A percentile compares a stretch with the other conserved stretches of the same genome.
These are phyloP conservation scores for Epicauta chinensis DNA, from an alignment of 1,140 invertebrate species.

Conservation along the genomic window DNA sequence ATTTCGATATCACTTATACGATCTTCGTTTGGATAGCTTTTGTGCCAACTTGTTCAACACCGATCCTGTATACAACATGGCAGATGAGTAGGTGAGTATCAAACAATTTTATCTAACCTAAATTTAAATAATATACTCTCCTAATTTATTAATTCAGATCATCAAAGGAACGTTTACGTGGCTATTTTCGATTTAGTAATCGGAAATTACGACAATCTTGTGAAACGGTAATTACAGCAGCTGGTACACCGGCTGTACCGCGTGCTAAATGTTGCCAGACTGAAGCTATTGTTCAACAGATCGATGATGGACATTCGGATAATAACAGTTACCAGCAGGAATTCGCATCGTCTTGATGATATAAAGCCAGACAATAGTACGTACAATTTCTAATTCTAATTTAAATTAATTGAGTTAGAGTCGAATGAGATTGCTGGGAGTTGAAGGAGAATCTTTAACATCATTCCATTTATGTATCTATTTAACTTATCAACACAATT, in stretches of 20 bases:
- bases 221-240: constrained; percentile 28
- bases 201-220: constrained; percentile 33
- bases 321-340: constrained; percentile 18
- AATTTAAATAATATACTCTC: too few relatives aligned
- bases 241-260: constrained; percentile 18
- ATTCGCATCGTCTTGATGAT: constrained; percentile 12
- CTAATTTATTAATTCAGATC: constrained; percentile 39
- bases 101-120: too few relatives aligned
- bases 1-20: constrained; percentile 63
- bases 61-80: constrained; percentile 58
- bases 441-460: too few relatives aligned
- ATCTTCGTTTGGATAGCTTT: constrained; percentile 67
- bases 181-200: constrained; percentile 54
- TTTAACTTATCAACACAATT: too few relatives aligned
- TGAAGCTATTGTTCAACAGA: constrained; percentile 5
- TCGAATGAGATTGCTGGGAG: too few relatives aligned
- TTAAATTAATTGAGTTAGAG: too few relatives aligned
- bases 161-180: constrained; percentile 55
- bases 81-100: constrained; percentile 53
- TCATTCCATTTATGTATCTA: too few relatives aligned
- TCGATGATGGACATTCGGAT: constrained; percentile 18
- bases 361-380: constrained; percentile 13
- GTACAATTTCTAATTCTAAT: too few relatives aligned
- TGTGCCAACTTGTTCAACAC: constrained; percentile 59
- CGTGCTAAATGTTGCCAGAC: constrained; percentile 7